Evolutionary conservation across 2,797 vertebrate genomes (phyloP), one percentile per base, ranked within the genome.

Genomic region (Psittacula derbiana): DNA sequence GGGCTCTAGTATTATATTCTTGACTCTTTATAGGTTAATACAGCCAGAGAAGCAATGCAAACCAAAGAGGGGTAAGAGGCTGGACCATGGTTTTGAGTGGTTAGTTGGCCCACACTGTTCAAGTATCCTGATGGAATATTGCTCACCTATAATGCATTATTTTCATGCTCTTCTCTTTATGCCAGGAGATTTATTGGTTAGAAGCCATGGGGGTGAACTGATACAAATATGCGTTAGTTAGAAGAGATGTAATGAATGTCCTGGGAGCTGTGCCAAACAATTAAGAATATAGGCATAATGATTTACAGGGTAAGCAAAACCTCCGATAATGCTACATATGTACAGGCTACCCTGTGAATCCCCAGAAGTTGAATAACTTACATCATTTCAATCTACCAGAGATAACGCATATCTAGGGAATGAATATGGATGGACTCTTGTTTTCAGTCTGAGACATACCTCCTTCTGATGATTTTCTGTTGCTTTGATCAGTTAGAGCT

Each of bases 211-310:
- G 44, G 78, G 60, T 86, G 90, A 94, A 31, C 43, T 88, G 85
- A 86, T 79, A 88, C 25, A 81, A 84, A 86, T 62, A 82, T 27
- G 49, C 14, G 1, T 88, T 94, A 96, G 85, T 91, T 33, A 88
- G 82, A 86, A 70, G 64, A 81, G 60, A 25, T 80, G 55, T 78
- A 89, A 91, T 93, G 84, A 62, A 86, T 84, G 89, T 86, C 93
- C 72, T 89, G 84, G 89, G 91, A 96, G 53, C 80, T 27, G 33
- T 91, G 92, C 90, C 92, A 96, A 86, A 73, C 80, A 75, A 87
- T 91, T 92, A 93, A 81, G 88, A 79, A 67, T 79, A 95, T 73
- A 84, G 70, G 44, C n/a, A 0, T 76, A 75, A 65, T 86, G 91
- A 93, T 92, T 73, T 93, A 84, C 76, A 58, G 80, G 47, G 66